Percentiles rank a stretch among this genome's conserved stretches.
phyloP scores from a whole-genome alignment of 2,888 invertebrate species.

The Polyommatus iphigenia region DNA sequence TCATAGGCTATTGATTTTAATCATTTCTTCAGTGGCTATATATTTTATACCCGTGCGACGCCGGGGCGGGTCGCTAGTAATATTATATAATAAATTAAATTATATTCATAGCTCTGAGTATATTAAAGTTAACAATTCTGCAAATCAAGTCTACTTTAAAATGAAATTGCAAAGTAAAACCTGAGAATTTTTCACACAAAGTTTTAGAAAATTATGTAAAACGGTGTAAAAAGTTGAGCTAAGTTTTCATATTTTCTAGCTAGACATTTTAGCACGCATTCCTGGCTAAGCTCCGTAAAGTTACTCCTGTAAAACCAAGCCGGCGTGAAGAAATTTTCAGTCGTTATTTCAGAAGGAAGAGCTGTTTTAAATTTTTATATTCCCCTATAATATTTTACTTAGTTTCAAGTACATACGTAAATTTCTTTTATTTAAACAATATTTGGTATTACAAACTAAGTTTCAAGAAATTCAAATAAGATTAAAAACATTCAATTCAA shows the following conservation, averaged over 20 bases:
- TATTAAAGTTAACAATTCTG: not conserved
- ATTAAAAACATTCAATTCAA: no score
- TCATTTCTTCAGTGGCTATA: no score
- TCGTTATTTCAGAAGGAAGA: not conserved
- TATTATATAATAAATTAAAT: no score
- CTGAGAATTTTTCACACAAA: not conserved
- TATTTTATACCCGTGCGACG: no score
- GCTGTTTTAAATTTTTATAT: not conserved
- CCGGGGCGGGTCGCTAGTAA: no score
- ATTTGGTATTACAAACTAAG: not conserved
- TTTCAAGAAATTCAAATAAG: not conserved
- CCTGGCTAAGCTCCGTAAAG: constrained; percentile 7
- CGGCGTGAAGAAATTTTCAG: constrained; percentile 1
- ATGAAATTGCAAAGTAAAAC: not conserved
- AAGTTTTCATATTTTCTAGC: constrained; percentile 4
- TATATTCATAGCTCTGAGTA: no score
- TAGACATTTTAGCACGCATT: not conserved
- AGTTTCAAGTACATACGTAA: not conserved
- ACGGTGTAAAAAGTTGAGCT: not conserved
- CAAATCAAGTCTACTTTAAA: not conserved
- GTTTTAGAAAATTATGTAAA: not conserved
- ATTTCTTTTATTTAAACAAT: no score
- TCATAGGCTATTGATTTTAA: no score
- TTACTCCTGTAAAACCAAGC: constrained; percentile 8
- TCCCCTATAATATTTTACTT: not conserved